Evolutionary conservation across 2,113 vertebrate species (phyloP), one percentile per base, ranked within the genome.

Genomic region (Myiozetetes cayanensis): DNA sequence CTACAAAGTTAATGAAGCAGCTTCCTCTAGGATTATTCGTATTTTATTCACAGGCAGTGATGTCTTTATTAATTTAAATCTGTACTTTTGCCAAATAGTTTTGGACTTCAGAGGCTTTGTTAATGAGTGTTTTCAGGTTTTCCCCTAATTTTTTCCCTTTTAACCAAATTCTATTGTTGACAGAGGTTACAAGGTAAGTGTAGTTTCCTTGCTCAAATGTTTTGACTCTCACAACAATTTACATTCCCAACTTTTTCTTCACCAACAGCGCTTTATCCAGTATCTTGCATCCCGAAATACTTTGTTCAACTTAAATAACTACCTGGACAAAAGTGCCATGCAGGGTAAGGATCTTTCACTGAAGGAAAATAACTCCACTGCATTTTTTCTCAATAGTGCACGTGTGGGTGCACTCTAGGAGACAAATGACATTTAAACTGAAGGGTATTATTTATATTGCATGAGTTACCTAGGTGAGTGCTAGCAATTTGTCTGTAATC

Each of bases 271-370:
- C 94, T 99, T 99, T 97, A 99, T 99, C 97, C 98, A 98, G 96
- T 99, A 99, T 97, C 97, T 99, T 97, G 98, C 99, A 91, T 99
- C 99, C 93, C 98, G 99, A 97, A 99, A 98, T 96, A 99, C 99
- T 27, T 98, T 99, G 95, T 99, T 99, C 95, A 99, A 99, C 96
- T 98, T 99, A 89, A 98, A 98, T 98, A 99, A 99, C 98, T 99
- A 99, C 97, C 97, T 99, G 97, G 99, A 99, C 97, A 98, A 99
- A 97, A 99, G 99, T 95, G 98, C 98, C 81, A 96, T 98, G 98
- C 99, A 99, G 98, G 99, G 99, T 99, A 98, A 96, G 97, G 46
- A 80, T 37, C 46, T 85, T 62, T 66, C 20, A 74, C 68, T 76
- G 49, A 35, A 82, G 55, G 63, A 85, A 85, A 87, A 61, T 52